A percentile compares a stretch with the other conserved stretches of the same genome.
Conservation (phyloP, 2,797 vertebrate species). For the Ispidina picta region DNA sequence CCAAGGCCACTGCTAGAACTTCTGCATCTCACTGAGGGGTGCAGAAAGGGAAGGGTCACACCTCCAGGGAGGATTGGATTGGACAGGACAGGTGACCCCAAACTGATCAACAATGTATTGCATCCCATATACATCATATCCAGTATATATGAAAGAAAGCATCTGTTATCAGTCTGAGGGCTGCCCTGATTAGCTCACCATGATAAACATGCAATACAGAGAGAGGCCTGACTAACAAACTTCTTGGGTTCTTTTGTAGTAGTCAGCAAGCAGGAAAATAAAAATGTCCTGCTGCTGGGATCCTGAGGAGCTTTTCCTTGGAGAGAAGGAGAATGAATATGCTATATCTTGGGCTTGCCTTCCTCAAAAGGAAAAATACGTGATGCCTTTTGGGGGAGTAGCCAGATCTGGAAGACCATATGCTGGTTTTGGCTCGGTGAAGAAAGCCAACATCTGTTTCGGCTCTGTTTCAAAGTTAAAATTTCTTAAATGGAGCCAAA, state of each 20-base stretch:
- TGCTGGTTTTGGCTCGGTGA: constrained; percentile 45
- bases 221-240: background rate
- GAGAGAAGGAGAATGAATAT: background rate
- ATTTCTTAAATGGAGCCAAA: constrained; percentile 50
- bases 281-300: background rate
- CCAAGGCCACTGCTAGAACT: no score
- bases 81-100: no score
- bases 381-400: background rate
- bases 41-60: no score
- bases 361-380: constrained; percentile 1
- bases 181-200: background rate
- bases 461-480: constrained; percentile 45
- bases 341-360: background rate
- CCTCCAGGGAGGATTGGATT: no score
- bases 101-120: no score
- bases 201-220: background rate
- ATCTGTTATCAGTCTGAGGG: no score
- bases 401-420: constrained; percentile 18
- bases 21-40: no score
- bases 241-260: background rate
- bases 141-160: no score
- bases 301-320: background rate
- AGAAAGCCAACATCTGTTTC: constrained; percentile 47
- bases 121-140: no score
- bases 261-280: background rate